Base-by-base conservation (phyloP, 2,888 invertebrate species). In the Luffia ferchaultella region DNA sequence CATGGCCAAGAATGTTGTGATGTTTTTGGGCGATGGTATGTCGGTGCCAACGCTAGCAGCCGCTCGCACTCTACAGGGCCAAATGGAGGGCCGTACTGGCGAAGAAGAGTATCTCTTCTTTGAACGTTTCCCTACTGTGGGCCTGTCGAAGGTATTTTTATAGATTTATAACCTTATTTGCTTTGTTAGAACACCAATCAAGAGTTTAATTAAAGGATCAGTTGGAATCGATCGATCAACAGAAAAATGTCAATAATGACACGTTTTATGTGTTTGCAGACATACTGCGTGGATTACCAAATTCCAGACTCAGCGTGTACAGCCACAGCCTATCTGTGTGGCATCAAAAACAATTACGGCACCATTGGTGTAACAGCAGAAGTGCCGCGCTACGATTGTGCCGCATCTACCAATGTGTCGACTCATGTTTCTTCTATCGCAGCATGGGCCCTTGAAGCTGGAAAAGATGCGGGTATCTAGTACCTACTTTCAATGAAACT, bases 1-100 rank as follows among this genome's bases (percentile, higher is more conserved):
- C n/a, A n/a, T 41, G n/a, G 83, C 83, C 1, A 75, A 73, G 57
- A 92, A 91, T 68, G 74, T 90, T 9, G 88, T 92, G 46, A 74
- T 92, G 67, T 91, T 91, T 67, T 67, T 93, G 52, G 92, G 92
- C 5, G 92, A 92, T 67, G 92, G 92, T 42, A 90, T 92, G 91
- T 89, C 90, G 16, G 70, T 91, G 48, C 80, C 90, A 1, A 92
- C 91, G 2, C 70, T 90, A 49, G 85, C 89, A 2, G 90, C 90
- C 1, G 85, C 89, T 18, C 82, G 91, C 57, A 86, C 88, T 30
- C 86, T 87, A 57, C 80, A 86, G 46, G 90, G 90, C n/a, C n/a
- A n/a, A n/a, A n/a, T n/a, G n/a, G n/a, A n/a, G n/a, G n/a, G n/a
- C n/a, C n/a, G n/a, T n/a, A n/a, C n/a, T 0, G 90, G 90, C 0